Conservation (phyloP, 2,113 vertebrate genomes). For the Vidua macroura region DNA sequence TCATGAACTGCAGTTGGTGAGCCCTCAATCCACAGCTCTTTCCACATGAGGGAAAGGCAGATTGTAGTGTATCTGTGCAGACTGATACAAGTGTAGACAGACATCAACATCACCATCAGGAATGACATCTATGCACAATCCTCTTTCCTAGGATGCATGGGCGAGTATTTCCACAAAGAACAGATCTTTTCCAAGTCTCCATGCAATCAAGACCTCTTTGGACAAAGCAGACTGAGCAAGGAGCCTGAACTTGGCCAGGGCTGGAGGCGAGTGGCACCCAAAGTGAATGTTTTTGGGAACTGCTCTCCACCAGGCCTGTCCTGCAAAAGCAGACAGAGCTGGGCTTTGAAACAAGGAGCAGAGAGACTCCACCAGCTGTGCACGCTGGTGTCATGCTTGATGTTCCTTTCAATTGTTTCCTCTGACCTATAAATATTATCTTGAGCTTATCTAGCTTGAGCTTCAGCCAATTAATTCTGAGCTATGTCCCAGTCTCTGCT, state of each 20-base stretch:
- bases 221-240: not conserved
- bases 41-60: not conserved
- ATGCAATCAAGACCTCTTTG: not conserved
- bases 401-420: constrained; percentile 42
- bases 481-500: not conserved
- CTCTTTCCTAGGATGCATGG: not conserved
- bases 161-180: not conserved
- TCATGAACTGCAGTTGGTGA: not conserved
- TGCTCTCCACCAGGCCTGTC: not conserved
- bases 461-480: constrained; percentile 31
- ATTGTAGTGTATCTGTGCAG: not conserved
- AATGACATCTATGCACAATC: not conserved
- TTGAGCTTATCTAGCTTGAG: constrained; percentile 29
- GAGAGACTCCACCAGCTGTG: not conserved
- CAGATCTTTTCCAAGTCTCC: not conserved
- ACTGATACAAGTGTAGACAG: not conserved
- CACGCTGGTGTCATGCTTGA: not conserved
- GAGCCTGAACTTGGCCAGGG: not conserved
- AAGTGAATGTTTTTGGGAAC: not conserved
- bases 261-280: not conserved
- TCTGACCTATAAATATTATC: constrained; percentile 31
- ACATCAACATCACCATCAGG: not conserved
- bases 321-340: not conserved
- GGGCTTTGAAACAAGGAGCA: not conserved
- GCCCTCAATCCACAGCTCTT: not conserved